These are phyloP conservation scores for Neomonachus schauinslandi DNA, from an alignment of 2,113 vertebrate species.

Conservation along the genomic window DNA sequence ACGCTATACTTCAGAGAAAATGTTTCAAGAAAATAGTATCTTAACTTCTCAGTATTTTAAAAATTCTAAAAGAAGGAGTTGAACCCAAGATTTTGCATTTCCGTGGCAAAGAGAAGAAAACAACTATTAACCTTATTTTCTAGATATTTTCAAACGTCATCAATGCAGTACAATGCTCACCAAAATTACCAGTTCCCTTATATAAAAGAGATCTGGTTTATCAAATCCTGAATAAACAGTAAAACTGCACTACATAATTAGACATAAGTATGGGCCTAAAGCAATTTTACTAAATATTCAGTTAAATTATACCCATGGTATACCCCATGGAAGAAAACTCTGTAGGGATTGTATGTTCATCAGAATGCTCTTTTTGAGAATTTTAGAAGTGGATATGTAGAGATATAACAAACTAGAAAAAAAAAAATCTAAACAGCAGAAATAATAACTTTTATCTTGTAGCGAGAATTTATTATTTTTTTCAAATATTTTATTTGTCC, in stretches of 20 bases:
- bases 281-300: neutral
- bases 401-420: neutral
- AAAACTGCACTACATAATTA: neutral
- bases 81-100: neutral
- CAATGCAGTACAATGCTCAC: neutral
- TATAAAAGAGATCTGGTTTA: neutral
- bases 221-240: slow-evolving; percentile 13
- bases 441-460: neutral
- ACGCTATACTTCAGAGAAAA: neutral
- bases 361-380: neutral
- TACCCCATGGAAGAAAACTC: neutral
- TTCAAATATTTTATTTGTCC: neutral
- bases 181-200: neutral
- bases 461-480: neutral
- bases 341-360: neutral
- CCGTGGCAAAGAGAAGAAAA: neutral
- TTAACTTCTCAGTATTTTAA: slow-evolving; percentile 23
- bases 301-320: neutral
- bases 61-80: neutral
- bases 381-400: neutral
- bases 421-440: neutral
- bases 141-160: neutral
- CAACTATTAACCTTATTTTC: neutral
- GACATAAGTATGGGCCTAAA: neutral
- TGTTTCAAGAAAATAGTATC: neutral